Evolutionary conservation across 2,797 vertebrate genomes (phyloP).

Genomic region (Sebastiscus albofasciatus): DNA sequence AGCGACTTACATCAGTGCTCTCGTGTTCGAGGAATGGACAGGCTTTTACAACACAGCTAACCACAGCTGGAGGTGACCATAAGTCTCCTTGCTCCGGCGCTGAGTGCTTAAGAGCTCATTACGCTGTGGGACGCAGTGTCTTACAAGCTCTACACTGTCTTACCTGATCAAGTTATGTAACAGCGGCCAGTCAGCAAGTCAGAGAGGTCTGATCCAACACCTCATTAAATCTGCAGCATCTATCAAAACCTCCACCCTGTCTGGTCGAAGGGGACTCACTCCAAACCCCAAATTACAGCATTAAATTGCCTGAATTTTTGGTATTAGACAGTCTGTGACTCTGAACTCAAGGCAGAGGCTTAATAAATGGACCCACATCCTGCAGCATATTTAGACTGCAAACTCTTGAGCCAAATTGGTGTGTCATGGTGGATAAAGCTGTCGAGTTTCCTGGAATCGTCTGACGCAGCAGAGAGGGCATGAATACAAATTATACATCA

Average conservation of each 20-base stretch:
- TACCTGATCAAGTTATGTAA: conserved; percentile 63
- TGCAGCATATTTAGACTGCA: conserved; percentile 61
- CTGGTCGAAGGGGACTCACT: conserved; percentile 31
- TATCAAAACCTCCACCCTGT: conserved; percentile 43
- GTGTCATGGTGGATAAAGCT: conserved; percentile 65
- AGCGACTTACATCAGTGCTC: conserved; percentile 17
- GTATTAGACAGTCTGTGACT: conserved; percentile 59
- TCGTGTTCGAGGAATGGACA: conserved; percentile 29
- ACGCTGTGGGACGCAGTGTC: conserved; percentile 49
- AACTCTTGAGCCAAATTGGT: conserved; percentile 66
- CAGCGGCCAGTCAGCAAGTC: conserved; percentile 41
- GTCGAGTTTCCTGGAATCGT: conserved; percentile 58
- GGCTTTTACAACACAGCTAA: conserved; percentile 39
- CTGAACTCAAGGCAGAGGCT: conserved; percentile 55
- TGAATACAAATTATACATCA: conserved; percentile 62
- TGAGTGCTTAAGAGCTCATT: conserved; percentile 50
- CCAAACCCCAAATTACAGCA: conserved; percentile 67
- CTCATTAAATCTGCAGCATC: conserved; percentile 59
- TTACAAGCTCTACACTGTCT: conserved; percentile 53
- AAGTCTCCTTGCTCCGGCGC: conserved; percentile 37
- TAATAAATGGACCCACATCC: conserved; percentile 68
- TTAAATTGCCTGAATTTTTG: conserved; percentile 59
- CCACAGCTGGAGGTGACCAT: conserved; percentile 59
- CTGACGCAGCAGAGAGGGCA: conserved; percentile 26
- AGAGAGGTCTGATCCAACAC: conserved; percentile 49